These are phyloP conservation scores for Drosophila novamexicana DNA, from an alignment of 1,140 invertebrate genomes.

Conservation along the genomic window DNA sequence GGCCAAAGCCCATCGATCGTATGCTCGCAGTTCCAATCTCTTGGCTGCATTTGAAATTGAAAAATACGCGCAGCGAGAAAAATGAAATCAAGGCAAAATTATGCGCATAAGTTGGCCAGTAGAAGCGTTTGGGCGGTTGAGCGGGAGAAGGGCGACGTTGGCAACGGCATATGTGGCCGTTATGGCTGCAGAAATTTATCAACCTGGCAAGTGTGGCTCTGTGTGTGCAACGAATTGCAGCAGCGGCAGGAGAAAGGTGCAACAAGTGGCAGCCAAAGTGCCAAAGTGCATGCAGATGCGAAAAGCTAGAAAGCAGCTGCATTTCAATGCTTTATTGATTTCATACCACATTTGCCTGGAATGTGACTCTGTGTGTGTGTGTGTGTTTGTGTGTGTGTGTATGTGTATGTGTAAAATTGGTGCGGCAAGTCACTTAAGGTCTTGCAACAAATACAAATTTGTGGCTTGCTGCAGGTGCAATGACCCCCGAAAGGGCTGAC, in stretches of 20 bases:
- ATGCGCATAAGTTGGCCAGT: slow-evolving; percentile 71
- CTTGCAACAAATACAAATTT: slow-evolving; percentile 13
- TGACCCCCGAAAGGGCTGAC: slow-evolving; percentile 5
- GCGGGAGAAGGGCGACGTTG: slow-evolving; percentile 25
- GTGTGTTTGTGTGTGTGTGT: slow-evolving; percentile 6
- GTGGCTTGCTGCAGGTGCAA: slow-evolving; percentile 25
- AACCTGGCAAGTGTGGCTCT: slow-evolving; percentile 34
- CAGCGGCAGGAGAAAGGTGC: slow-evolving; percentile 70
- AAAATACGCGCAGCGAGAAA: slow-evolving; percentile 74
- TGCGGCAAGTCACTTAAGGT: neutral
- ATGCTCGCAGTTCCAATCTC: slow-evolving; percentile 53
- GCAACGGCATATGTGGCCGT: slow-evolving; percentile 72
- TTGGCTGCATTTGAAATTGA: slow-evolving; percentile 74
- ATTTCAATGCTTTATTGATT: slow-evolving; percentile 75
- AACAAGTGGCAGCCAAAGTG: slow-evolving; percentile 78
- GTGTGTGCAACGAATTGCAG: slow-evolving; percentile 64
- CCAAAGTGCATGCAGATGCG: slow-evolving; percentile 50
- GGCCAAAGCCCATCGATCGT: slow-evolving; percentile 70
- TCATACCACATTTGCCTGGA: slow-evolving; percentile 74
- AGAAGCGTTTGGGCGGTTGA: neutral
- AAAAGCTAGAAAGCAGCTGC: slow-evolving; percentile 50
- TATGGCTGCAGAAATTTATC: slow-evolving; percentile 78
- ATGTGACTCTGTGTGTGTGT: slow-evolving; percentile 35
- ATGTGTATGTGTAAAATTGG: slow-evolving; percentile 44
- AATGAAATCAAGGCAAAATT: slow-evolving; percentile 82